These are phyloP conservation scores for Campylomormyrus numenius DNA, from an alignment of 2,113 vertebrate genomes.

Conservation along the genomic window DNA sequence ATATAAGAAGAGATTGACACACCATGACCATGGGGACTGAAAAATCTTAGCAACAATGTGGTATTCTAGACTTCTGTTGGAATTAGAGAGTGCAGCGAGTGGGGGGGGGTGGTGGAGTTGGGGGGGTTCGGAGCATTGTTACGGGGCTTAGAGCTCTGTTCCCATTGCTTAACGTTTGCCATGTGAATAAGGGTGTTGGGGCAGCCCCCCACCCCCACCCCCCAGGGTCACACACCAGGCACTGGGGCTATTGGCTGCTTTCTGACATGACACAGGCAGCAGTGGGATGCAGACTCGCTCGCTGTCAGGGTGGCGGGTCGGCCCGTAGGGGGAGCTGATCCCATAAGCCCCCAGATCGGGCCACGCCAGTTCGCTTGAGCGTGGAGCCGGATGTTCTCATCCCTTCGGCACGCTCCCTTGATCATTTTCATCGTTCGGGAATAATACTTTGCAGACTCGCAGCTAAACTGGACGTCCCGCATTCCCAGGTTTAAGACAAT, in stretches of 20 bases:
- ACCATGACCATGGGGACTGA: conserved; percentile 46
- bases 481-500: not conserved
- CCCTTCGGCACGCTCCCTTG: not conserved
- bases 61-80: not conserved
- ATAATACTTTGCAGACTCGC: not conserved
- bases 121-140: conserved; percentile 46
- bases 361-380: not conserved
- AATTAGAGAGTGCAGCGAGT: not conserved
- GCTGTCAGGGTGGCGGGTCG: not conserved
- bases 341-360: not conserved
- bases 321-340: not conserved
- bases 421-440: not conserved
- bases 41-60: conserved; percentile 34
- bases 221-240: conserved; percentile 45
- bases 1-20: conserved; percentile 53
- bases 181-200: conserved; percentile 49
- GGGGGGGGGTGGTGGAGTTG: not conserved
- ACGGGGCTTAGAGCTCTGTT: conserved; percentile 54
- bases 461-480: not conserved
- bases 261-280: conserved; percentile 33
- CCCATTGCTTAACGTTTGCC: conserved; percentile 63
- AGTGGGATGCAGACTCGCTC: not conserved
- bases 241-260: conserved; percentile 39
- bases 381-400: conserved; percentile 4
- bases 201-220: not conserved